Conservation (phyloP, 2,113 vertebrate species). For the Microtus richardsoni region DNA sequence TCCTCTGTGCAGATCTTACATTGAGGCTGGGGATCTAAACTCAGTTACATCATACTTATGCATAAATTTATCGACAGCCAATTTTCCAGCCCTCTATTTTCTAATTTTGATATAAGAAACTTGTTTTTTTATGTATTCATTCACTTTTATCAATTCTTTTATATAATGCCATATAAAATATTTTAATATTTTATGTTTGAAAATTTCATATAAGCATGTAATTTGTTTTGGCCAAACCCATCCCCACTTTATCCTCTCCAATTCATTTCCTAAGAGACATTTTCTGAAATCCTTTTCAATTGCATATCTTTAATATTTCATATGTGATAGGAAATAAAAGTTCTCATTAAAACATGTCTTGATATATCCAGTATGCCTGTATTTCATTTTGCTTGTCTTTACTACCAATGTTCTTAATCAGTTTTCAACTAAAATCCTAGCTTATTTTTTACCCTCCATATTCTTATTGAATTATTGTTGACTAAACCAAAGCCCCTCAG, state of each 20-base stretch:
- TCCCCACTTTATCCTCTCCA: background rate
- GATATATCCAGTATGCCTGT: background rate
- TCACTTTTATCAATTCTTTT: background rate
- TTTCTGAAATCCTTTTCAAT: background rate
- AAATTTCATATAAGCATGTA: background rate
- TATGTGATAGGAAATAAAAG: background rate
- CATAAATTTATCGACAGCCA: too few species aligned
- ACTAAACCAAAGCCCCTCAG: background rate
- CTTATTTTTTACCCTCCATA: background rate
- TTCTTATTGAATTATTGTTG: background rate
- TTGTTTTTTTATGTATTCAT: background rate
- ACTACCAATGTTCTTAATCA: background rate
- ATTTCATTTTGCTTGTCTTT: background rate
- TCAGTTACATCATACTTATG: background rate
- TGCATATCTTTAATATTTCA: slow-evolving; percentile 6
- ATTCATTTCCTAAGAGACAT: background rate
- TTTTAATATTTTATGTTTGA: background rate
- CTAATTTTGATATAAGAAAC: background rate
- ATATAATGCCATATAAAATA: background rate
- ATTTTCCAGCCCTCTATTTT: background rate
- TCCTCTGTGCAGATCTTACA: background rate
- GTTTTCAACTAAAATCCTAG: background rate
- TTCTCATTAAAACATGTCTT: background rate
- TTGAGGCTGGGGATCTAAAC: background rate
- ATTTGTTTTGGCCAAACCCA: background rate